Percentiles rank a stretch among this genome's conserved stretches.
phyloP scores from a whole-genome alignment of 2,797 vertebrate species.

The Alosa sapidissima region DNA sequence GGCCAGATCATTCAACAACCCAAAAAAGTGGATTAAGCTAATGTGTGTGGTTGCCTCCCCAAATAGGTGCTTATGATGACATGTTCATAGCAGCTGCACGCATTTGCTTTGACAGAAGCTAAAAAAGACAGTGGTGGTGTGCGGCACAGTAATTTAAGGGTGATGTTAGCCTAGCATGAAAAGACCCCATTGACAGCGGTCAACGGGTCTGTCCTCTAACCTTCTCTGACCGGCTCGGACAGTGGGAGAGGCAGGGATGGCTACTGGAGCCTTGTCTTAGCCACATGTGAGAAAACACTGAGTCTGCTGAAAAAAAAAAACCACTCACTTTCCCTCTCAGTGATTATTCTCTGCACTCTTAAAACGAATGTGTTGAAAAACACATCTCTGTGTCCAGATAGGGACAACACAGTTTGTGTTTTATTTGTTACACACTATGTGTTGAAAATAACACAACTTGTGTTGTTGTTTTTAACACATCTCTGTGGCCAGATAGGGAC shows the following conservation, averaged over 20 bases:
- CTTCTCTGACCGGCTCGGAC: background rate
- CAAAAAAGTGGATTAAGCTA: background rate
- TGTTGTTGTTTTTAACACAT: no score
- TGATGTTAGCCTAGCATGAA: slow-evolving; percentile 34
- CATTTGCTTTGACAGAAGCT: background rate
- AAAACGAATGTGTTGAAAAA: no score
- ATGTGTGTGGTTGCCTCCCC: background rate
- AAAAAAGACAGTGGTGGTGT: background rate
- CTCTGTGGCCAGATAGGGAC: no score
- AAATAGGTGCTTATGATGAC: background rate
- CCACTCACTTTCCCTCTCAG: no score
- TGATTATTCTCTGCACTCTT: no score
- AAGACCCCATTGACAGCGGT: slow-evolving; percentile 34
- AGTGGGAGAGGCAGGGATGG: background rate
- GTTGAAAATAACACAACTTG: no score
- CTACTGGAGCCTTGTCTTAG: background rate
- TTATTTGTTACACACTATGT: no score
- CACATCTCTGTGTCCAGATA: no score
- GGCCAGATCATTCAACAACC: background rate
- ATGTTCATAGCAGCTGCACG: background rate
- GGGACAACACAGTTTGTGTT: no score
- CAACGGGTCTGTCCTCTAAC: background rate
- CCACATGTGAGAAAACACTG: background rate
- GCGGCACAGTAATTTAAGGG: slow-evolving; percentile 35
- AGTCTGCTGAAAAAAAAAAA: background rate